Evolutionary conservation across 2,797 vertebrate genomes (phyloP).

Genomic region (Macrochelys suwanniensis): DNA sequence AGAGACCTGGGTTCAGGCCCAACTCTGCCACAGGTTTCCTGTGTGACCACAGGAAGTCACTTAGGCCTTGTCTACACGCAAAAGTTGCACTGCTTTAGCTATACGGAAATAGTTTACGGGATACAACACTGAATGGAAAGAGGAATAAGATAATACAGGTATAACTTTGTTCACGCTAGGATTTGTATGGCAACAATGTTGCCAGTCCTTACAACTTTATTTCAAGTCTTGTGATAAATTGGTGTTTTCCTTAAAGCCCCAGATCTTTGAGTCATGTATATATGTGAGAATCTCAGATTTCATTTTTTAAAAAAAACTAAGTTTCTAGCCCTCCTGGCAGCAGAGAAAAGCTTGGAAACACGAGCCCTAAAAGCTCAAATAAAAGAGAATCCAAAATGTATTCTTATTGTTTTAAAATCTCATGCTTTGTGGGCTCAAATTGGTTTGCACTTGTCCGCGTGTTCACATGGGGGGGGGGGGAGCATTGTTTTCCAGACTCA

Average conservation of each 20-base stretch:
- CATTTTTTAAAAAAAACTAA: background rate
- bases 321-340: background rate
- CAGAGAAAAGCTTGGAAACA: background rate
- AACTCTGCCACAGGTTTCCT: background rate
- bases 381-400: background rate
- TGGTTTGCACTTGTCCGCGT: background rate
- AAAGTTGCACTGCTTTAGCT: background rate
- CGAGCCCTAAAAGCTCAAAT: background rate
- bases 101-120: background rate
- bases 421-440: background rate
- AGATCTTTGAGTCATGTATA: background rate
- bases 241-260: background rate
- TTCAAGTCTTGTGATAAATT: background rate
- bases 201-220: background rate
- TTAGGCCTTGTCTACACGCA: background rate
- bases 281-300: background rate
- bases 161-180: background rate
- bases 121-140: background rate
- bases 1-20: background rate
- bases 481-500: background rate
- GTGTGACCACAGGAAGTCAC: background rate
- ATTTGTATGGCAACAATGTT: background rate
- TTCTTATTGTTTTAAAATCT: background rate
- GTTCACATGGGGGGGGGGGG: background rate
- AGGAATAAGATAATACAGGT: background rate